Conservation (phyloP, 2,888 invertebrate species). For the Amphipyra berbera region DNA sequence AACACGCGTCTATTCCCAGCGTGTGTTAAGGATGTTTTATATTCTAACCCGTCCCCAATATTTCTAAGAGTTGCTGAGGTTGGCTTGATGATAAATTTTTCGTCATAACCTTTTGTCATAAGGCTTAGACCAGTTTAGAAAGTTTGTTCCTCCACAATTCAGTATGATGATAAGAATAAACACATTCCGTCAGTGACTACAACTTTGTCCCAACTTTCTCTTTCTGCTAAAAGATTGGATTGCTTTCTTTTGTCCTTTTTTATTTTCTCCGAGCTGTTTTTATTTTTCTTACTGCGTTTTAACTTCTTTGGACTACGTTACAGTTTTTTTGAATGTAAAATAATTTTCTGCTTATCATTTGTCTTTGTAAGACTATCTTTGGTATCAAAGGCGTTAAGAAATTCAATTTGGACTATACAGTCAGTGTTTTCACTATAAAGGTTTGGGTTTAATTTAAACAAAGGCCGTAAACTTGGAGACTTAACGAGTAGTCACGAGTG, state of each 20-base stretch:
- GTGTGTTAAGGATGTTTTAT: too few relatives aligned
- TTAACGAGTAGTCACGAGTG: constrained; percentile 68
- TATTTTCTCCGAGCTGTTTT: constrained; percentile 42
- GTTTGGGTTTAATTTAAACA: constrained; percentile 73
- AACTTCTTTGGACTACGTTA: constrained; percentile 42
- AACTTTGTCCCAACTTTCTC: constrained; percentile 51
- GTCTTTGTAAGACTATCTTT: constrained; percentile 26
- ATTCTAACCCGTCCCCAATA: too few relatives aligned
- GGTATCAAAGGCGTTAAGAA: constrained; percentile 55
- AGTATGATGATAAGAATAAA: constrained; percentile 44
- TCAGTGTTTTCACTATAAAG: constrained; percentile 58
- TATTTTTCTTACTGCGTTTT: constrained; percentile 47
- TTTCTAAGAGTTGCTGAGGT: too few relatives aligned
- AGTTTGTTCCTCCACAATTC: constrained; percentile 18
- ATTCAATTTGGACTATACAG: constrained; percentile 66
- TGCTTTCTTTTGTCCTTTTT: constrained; percentile 55
- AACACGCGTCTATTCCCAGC: too few relatives aligned
- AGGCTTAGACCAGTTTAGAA: too few relatives aligned
- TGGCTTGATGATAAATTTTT: too few relatives aligned
- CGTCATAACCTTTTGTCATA: too few relatives aligned
- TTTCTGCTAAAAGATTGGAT: constrained; percentile 56
- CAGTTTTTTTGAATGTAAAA: constrained; percentile 50
- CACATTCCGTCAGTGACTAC: constrained; percentile 42
- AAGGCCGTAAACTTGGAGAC: constrained; percentile 71
- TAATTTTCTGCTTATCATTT: constrained; percentile 43